A percentile compares a stretch with the other conserved stretches of the same genome.
These are phyloP conservation scores for Plebejus melissa DNA, from an alignment of 2,888 invertebrate species.

Conservation along the genomic window DNA sequence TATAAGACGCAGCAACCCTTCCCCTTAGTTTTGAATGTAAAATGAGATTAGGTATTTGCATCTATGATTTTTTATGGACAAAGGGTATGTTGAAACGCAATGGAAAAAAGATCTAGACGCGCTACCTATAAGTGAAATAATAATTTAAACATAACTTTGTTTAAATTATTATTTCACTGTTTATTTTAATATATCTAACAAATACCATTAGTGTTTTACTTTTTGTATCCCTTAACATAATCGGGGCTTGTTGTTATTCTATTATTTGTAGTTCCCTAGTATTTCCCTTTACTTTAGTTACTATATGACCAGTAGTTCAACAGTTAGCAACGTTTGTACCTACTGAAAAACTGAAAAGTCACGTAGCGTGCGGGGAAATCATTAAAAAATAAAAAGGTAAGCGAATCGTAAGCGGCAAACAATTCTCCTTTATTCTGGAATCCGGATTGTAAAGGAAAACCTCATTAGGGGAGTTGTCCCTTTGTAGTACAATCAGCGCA, in stretches of 20 bases:
- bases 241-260: too few species aligned
- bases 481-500: slow-evolving; percentile 61
- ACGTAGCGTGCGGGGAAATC: slow-evolving; percentile 14
- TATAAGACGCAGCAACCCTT: slow-evolving; percentile 24
- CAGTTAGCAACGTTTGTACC: neutral
- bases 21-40: neutral
- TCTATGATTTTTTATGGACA: neutral
- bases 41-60: neutral
- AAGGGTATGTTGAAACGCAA: neutral
- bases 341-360: slow-evolving; percentile 4
- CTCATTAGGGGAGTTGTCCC: slow-evolving; percentile 65
- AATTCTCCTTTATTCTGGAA: slow-evolving; percentile 53
- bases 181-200: too few species aligned
- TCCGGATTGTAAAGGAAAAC: slow-evolving; percentile 49
- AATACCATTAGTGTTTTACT: too few species aligned
- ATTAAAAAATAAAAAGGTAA: slow-evolving; percentile 29
- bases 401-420: slow-evolving; percentile 47
- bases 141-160: too few species aligned
- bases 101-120: too few species aligned
- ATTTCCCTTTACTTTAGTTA: too few species aligned
- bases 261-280: too few species aligned
- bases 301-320: neutral
- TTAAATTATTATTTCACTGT: too few species aligned
- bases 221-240: too few species aligned
- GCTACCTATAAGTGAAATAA: too few species aligned